Conservation (phyloP, 1,140 invertebrate genomes). For the Ceratitis capitata region DNA sequence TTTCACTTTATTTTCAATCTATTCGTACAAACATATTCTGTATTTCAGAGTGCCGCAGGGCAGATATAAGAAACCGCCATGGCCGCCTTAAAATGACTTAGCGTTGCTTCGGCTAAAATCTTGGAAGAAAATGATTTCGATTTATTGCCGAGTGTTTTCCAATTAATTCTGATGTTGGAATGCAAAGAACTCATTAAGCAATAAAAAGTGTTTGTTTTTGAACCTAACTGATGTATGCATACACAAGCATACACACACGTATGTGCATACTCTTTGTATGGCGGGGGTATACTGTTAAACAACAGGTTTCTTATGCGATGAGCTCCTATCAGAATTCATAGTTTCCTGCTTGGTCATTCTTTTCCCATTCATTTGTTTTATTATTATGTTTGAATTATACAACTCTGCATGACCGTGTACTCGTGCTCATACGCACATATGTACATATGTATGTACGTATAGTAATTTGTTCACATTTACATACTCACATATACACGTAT, state of each 20-base stretch:
- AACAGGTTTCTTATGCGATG: background rate
- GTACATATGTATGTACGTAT: background rate
- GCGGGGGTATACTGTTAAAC: no score
- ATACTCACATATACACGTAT: background rate
- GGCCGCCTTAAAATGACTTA: background rate
- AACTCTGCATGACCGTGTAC: no score
- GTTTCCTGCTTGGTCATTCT: background rate
- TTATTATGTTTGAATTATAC: no score
- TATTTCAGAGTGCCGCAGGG: background rate
- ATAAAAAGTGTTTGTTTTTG: background rate
- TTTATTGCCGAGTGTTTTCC: conserved; percentile 5
- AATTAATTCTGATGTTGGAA: background rate
- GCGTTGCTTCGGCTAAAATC: background rate
- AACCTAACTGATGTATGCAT: no score
- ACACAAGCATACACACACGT: background rate
- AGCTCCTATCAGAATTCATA: background rate
- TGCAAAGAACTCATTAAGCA: background rate
- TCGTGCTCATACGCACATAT: background rate
- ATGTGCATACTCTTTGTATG: no score
- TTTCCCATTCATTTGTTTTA: background rate
- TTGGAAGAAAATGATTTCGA: background rate
- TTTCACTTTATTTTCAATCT: background rate
- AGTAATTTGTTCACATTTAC: background rate
- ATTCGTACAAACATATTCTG: background rate
- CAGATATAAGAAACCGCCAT: background rate